Percentiles rank a stretch among this genome's conserved stretches.
Conservation (phyloP, 1,140 invertebrate species). For the Chironomus striatipennis region DNA sequence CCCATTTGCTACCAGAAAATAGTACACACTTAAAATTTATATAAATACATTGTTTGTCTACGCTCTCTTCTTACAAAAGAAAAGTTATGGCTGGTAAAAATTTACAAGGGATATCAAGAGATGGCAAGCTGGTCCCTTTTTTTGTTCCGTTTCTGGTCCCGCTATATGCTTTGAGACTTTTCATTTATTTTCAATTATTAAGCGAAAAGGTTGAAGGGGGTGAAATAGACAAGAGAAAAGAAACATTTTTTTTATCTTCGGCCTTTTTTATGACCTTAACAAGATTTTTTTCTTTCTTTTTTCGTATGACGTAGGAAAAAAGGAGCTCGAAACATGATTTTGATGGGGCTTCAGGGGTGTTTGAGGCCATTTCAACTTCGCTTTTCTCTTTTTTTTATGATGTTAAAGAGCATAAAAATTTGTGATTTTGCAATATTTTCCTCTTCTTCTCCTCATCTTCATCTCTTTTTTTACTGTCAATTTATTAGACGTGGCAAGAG, state of each 20-base stretch:
- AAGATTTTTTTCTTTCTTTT: conserved; percentile 2
- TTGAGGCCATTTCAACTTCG: conserved; percentile 3
- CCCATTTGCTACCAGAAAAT: too few species aligned
- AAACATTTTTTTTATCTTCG: conserved; percentile 9
- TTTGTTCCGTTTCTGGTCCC: too few species aligned
- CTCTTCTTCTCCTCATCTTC: not conserved
- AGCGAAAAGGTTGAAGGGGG: conserved; percentile 11
- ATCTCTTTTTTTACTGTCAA: not conserved
- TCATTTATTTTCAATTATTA: conserved; percentile 15
- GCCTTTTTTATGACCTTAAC: conserved; percentile 10
- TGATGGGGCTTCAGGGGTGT: conserved; percentile 3
- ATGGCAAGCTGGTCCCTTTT: not conserved
- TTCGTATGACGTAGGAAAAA: not conserved
- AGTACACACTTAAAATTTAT: too few species aligned
- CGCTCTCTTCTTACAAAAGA: not conserved
- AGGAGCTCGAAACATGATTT: not conserved
- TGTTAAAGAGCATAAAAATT: not conserved
- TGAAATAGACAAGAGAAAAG: conserved; percentile 1
- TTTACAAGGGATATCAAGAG: not conserved
- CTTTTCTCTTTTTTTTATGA: not conserved
- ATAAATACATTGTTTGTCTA: conserved; percentile 4
- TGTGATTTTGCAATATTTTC: conserved; percentile 14
- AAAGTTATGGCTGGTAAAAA: conserved; percentile 6
- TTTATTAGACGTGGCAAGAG: not conserved
- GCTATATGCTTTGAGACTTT: not conserved